These are phyloP conservation scores for Epirrhoe alternata DNA, from an alignment of 2,888 invertebrate genomes.

Conservation along the genomic window DNA sequence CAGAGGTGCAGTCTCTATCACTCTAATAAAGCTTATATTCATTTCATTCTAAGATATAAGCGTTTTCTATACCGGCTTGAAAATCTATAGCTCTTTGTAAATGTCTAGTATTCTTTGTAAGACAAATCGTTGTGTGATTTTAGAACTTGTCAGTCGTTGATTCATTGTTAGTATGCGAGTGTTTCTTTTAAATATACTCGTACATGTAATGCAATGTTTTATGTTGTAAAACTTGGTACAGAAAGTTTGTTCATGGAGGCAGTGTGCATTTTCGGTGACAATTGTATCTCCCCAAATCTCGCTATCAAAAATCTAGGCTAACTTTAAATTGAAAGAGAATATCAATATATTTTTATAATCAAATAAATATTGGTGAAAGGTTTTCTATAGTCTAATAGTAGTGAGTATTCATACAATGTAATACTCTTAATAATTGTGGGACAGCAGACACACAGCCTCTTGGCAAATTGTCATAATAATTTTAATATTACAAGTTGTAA, in stretches of 20 bases:
- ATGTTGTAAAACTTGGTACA: slow-evolving; percentile 11
- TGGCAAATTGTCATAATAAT: slow-evolving; percentile 31
- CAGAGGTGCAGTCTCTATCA: slow-evolving; percentile 28
- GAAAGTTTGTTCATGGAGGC: slow-evolving; percentile 20
- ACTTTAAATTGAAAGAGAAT: slow-evolving; percentile 27
- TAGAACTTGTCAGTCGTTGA: not conserved
- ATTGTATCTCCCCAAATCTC: slow-evolving; percentile 24
- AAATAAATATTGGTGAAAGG: slow-evolving; percentile 46
- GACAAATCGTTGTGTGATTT: slow-evolving; percentile 9
- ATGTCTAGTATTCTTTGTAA: slow-evolving; percentile 8
- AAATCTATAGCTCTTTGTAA: slow-evolving; percentile 6
- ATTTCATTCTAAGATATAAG: not conserved
- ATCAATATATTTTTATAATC: slow-evolving; percentile 43
- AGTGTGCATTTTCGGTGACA: slow-evolving; percentile 15
- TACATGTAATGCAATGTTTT: slow-evolving; percentile 18
- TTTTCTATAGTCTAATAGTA: slow-evolving; percentile 34
- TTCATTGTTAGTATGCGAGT: slow-evolving; percentile 11
- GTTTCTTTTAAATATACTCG: slow-evolving; percentile 5
- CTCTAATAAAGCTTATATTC: slow-evolving; percentile 13
- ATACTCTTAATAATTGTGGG: slow-evolving; percentile 34
- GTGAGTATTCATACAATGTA: slow-evolving; percentile 46
- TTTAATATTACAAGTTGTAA: slow-evolving; percentile 24
- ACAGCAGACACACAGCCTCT: slow-evolving; percentile 31
- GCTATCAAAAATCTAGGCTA: slow-evolving; percentile 28
- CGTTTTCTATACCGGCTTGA: not conserved